These are phyloP conservation scores for Prosapia bicincta DNA, from an alignment of 2,888 invertebrate genomes.

Conservation along the genomic window DNA sequence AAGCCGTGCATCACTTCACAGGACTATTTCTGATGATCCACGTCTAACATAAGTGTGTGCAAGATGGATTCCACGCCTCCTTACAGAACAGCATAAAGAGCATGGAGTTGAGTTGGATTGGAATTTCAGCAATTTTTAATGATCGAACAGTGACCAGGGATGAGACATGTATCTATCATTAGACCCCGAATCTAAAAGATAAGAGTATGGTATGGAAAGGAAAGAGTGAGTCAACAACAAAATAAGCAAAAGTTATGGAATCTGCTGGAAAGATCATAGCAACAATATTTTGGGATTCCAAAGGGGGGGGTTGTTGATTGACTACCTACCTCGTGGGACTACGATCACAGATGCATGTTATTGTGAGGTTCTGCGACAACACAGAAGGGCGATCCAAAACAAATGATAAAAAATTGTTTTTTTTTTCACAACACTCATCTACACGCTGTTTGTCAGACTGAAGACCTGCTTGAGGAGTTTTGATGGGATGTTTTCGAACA, in stretches of 20 bases:
- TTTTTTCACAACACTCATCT: conserved; percentile 11
- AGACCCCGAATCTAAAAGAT: conserved; percentile 26
- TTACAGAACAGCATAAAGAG: conserved; percentile 26
- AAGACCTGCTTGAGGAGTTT: conserved; percentile 29
- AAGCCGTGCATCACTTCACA: conserved; percentile 13
- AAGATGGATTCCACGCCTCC: conserved; percentile 28
- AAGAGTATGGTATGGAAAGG: conserved; percentile 25
- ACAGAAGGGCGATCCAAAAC: conserved; percentile 11
- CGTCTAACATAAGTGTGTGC: conserved; percentile 24
- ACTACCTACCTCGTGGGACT: conserved; percentile 25
- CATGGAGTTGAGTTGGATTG: conserved; percentile 16
- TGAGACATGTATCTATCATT: conserved; percentile 32
- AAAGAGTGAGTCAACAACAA: conserved; percentile 13
- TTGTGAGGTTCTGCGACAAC: conserved; percentile 11
- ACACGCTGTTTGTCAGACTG: neutral
- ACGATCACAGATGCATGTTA: conserved; percentile 27
- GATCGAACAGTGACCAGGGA: conserved; percentile 28
- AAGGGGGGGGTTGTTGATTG: conserved; percentile 22
- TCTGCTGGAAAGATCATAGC: conserved; percentile 28
- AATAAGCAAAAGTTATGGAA: conserved; percentile 5
- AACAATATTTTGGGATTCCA: conserved; percentile 31
- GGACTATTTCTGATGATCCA: conserved; percentile 21
- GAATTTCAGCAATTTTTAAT: conserved; percentile 11
- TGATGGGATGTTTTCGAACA: neutral
- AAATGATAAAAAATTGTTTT: conserved; percentile 10